Evolutionary conservation across 2,797 vertebrate species (phyloP).

Genomic region (Sebastes melanostomus): DNA sequence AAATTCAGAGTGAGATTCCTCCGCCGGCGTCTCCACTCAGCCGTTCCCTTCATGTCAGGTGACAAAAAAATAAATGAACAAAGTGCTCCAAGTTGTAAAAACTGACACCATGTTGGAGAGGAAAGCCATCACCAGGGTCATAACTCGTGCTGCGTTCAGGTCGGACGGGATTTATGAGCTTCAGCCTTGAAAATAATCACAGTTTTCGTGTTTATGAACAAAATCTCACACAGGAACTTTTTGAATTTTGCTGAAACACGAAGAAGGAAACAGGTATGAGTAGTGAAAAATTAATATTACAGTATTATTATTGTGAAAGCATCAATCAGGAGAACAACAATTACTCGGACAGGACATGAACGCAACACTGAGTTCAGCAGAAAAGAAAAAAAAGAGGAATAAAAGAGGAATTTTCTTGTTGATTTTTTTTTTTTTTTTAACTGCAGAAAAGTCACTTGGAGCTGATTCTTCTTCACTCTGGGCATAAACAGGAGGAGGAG

Average conservation of each 20-base stretch:
- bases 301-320: not conserved
- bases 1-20: not conserved
- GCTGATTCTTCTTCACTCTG: constrained; percentile 53
- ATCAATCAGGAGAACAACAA: not conserved
- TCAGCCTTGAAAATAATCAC: not conserved
- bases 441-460: constrained; percentile 63
- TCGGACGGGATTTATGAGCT: not conserved
- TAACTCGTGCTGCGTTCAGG: constrained; percentile 34
- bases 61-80: not conserved
- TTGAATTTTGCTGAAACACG: not conserved
- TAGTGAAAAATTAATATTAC: not conserved
- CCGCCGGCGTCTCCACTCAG: not conserved
- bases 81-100: not conserved
- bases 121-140: not conserved
- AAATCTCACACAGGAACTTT: not conserved
- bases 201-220: not conserved
- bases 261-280: not conserved
- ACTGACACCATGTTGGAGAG: not conserved
- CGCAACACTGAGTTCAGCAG: not conserved
- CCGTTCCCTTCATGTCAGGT: not conserved
- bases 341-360: not conserved
- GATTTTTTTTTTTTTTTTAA: not conserved
- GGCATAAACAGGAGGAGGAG: constrained; percentile 69
- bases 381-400: not conserved
- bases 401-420: not conserved